Evolutionary conservation across 2,888 invertebrate genomes (phyloP).

Genomic region (Oegoconia quadripuncta): DNA sequence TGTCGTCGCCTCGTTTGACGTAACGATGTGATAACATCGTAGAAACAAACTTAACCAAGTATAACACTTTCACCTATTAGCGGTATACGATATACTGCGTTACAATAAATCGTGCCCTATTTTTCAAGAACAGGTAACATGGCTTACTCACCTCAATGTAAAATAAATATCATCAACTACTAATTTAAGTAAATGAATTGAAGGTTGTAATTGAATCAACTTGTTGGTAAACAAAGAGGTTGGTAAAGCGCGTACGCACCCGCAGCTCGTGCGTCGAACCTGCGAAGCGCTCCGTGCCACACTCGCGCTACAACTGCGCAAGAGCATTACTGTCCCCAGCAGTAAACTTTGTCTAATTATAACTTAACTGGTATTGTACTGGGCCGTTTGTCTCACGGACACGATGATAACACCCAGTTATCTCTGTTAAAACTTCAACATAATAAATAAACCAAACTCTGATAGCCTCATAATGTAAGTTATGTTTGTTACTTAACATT

Average conservation of each 20-base stretch:
- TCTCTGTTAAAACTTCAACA: too few species aligned
- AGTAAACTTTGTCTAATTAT: constrained; percentile 32
- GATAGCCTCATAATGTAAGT: too few species aligned
- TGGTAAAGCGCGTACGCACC: constrained; percentile 22
- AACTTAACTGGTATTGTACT: constrained; percentile 16
- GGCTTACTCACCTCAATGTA: too few species aligned
- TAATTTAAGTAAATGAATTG: constrained; percentile 12
- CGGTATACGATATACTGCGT: too few species aligned
- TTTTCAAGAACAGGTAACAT: too few species aligned
- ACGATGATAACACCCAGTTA: background rate
- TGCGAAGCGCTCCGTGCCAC: constrained; percentile 20
- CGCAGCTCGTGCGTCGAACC: constrained; percentile 15
- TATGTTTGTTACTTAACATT: too few species aligned
- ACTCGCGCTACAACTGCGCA: constrained; percentile 21
- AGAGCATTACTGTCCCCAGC: too few species aligned
- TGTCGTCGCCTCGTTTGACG: too few species aligned
- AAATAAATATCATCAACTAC: background rate
- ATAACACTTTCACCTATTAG: too few species aligned
- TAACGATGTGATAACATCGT: too few species aligned
- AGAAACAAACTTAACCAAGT: too few species aligned
- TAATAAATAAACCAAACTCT: background rate
- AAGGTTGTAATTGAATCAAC: constrained; percentile 16
- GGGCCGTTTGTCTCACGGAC: background rate
- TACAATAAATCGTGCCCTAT: too few species aligned
- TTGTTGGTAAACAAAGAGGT: constrained; percentile 44